These are phyloP conservation scores for Oscheius myriophilus DNA, from an alignment of 2,888 invertebrate genomes.

Conservation along the genomic window DNA sequence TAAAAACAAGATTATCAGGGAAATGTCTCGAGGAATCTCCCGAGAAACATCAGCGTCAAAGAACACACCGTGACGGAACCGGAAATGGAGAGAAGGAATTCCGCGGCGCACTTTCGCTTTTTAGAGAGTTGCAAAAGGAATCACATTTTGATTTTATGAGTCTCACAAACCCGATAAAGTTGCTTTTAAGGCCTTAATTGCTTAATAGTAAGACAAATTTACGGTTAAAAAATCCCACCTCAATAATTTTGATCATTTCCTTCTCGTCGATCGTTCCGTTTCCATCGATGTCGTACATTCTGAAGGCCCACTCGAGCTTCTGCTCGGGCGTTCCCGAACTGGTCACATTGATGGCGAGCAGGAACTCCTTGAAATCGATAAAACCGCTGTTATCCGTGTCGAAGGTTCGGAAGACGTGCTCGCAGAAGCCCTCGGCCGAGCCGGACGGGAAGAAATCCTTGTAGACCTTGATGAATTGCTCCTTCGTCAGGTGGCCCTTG, in stretches of 20 bases:
- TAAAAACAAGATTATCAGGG: no score
- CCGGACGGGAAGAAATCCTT: conserved; percentile 71
- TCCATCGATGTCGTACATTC: conserved; percentile 97
- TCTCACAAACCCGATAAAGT: no score
- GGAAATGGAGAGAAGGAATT: not conserved
- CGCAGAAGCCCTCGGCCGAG: conserved; percentile 71
- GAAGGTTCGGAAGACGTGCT: conserved; percentile 71
- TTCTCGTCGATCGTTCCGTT: conserved; percentile 97
- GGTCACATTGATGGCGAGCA: conserved; percentile 95
- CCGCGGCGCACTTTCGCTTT: no score
- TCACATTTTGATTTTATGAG: no score
- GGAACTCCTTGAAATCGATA: conserved; percentile 81
- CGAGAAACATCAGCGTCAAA: not conserved
- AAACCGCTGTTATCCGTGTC: conserved; percentile 92
- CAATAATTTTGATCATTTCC: conserved; percentile 98
- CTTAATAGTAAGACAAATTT: not conserved
- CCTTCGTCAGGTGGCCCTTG: conserved; percentile 71
- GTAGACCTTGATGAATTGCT: conserved; percentile 72
- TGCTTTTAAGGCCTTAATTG: not conserved
- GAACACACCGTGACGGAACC: not conserved
- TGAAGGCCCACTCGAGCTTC: conserved; percentile 97
- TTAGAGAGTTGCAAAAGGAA: not conserved
- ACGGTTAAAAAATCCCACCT: conserved; percentile 77
- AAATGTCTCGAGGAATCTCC: no score
- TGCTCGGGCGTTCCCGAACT: conserved; percentile 96